Percentiles rank a stretch among this genome's conserved stretches.
Evolutionary conservation across 2,113 vertebrate species (phyloP).

Genomic region (Clarias magur): DNA sequence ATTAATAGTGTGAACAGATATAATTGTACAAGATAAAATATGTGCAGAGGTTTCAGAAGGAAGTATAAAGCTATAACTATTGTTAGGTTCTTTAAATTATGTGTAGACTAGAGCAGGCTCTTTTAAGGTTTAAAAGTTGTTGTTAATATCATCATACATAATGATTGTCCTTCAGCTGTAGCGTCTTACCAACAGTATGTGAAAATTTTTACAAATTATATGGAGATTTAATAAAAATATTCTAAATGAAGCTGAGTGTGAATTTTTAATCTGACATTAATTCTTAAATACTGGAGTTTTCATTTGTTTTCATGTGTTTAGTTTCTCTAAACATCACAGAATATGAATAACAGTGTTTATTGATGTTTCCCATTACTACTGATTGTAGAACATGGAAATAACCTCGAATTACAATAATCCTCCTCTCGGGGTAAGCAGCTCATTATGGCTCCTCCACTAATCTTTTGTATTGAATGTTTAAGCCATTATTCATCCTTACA

Average conservation of each 20-base stretch:
- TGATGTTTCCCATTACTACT: not conserved
- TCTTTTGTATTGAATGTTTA: constrained; percentile 1
- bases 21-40: constrained; percentile 14
- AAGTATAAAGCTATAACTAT: constrained; percentile 65
- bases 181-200: constrained; percentile 68
- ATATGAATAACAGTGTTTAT: not conserved
- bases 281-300: not conserved
- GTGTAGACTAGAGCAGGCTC: constrained; percentile 73
- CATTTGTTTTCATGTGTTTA: not conserved
- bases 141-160: constrained; percentile 83
- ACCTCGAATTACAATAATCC: not conserved
- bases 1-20: not conserved
- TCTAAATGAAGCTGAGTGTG: constrained; percentile 52
- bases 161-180: constrained; percentile 75
- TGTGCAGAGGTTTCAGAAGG: constrained; percentile 63
- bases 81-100: constrained; percentile 69
- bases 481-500: not conserved
- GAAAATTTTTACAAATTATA: constrained; percentile 63
- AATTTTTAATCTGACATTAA: constrained; percentile 2
- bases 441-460: not conserved
- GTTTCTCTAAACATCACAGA: not conserved
- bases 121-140: constrained; percentile 58
- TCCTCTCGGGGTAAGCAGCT: not conserved
- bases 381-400: not conserved
- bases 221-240: constrained; percentile 72